Conservation (phyloP, 2,888 invertebrate genomes). For the Calameuta pallipes region DNA sequence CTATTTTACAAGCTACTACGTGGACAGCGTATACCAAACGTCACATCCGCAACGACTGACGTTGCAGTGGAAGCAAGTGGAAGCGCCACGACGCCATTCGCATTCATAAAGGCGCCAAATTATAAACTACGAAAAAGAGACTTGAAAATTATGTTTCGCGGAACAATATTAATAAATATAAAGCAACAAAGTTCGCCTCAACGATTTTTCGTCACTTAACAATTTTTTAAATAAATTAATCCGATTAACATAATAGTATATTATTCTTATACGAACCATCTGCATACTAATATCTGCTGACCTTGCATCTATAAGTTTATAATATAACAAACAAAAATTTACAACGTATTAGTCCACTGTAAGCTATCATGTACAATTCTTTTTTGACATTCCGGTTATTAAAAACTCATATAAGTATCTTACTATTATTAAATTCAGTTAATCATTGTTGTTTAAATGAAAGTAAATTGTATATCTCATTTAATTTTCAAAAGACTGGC, state of each 20-base stretch:
- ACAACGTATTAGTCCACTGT: background rate
- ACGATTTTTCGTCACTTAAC: background rate
- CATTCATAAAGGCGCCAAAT: background rate
- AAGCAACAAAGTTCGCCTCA: background rate
- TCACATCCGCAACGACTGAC: constrained; percentile 54
- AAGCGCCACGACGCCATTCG: constrained; percentile 16
- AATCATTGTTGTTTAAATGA: no score
- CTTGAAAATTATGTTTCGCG: background rate
- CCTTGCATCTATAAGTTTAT: no score
- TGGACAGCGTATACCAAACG: constrained; percentile 48
- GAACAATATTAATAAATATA: background rate
- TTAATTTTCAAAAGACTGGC: no score
- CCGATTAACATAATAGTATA: background rate
- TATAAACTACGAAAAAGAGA: background rate
- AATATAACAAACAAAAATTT: no score
- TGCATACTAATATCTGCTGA: no score
- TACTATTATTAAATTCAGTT: no score
- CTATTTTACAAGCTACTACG: constrained; percentile 50
- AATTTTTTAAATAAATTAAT: background rate
- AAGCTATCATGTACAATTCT: background rate
- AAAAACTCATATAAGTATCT: no score
- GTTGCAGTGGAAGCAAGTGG: constrained; percentile 32
- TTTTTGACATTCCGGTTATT: no score
- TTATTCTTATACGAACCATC: no score
- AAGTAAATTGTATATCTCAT: no score